Evolutionary conservation across 2,888 invertebrate species (phyloP).

Genomic region (Ariolimax columbianus): DNA sequence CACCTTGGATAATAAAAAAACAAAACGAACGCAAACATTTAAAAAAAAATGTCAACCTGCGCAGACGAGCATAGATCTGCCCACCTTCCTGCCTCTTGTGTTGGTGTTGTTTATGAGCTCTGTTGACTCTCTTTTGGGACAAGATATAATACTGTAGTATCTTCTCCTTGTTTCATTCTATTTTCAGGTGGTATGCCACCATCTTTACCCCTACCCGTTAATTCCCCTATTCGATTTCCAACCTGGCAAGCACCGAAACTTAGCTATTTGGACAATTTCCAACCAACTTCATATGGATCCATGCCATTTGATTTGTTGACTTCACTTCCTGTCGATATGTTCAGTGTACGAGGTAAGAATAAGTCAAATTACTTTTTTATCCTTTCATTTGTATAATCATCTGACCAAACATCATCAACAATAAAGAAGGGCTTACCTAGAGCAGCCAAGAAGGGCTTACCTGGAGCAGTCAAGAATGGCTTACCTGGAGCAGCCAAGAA

Average conservation of each 20-base stretch:
- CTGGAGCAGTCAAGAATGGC: too few relatives aligned
- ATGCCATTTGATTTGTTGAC: conserved; percentile 49
- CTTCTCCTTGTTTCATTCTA: neutral
- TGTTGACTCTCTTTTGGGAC: neutral
- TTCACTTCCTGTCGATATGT: conserved; percentile 24
- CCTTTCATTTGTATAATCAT: too few relatives aligned
- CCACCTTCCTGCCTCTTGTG: too few relatives aligned
- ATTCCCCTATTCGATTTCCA: conserved; percentile 21
- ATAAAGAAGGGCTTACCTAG: too few relatives aligned
- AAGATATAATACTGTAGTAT: neutral
- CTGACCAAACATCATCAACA: too few relatives aligned
- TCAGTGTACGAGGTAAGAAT: conserved; percentile 8
- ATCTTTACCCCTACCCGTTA: conserved; percentile 27
- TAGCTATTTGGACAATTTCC: conserved; percentile 28
- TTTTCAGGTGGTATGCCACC: conserved; percentile 31
- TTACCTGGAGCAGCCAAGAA: too few relatives aligned
- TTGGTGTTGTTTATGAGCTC: neutral
- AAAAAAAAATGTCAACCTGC: too few relatives aligned
- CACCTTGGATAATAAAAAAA: too few relatives aligned
- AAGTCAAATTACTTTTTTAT: too few relatives aligned
- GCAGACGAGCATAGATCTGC: too few relatives aligned
- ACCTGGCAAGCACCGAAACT: conserved; percentile 23
- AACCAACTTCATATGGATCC: conserved; percentile 8
- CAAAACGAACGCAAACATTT: too few relatives aligned
- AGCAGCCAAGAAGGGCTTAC: too few relatives aligned